Evolutionary conservation across 2,888 invertebrate species (phyloP).

Genomic region (Antheraea yamamai): DNA sequence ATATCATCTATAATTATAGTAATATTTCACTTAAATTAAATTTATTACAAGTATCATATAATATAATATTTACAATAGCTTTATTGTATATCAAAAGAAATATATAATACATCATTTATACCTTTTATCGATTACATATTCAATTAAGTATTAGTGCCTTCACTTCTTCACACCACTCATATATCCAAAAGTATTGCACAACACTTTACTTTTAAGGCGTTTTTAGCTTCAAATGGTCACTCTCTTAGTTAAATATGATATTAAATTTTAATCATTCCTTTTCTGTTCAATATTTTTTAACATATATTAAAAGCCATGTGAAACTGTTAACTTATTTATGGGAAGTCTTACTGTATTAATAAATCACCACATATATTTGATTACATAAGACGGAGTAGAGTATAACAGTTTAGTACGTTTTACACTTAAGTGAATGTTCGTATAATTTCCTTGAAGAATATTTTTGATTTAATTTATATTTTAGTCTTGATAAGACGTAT

Average conservation of each 20-base stretch:
- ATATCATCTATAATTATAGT: constrained; percentile 49
- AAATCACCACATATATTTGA: neutral
- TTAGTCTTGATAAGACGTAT: neutral
- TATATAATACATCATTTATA: constrained; percentile 20
- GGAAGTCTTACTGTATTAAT: neutral
- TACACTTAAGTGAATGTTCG: neutral
- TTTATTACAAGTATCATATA: constrained; percentile 4
- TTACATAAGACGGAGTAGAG: constrained; percentile 3
- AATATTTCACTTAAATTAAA: constrained; percentile 28
- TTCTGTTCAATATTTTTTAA: neutral
- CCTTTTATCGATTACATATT: constrained; percentile 20
- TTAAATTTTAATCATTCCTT: neutral
- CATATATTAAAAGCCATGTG: neutral
- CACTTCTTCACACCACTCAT: constrained; percentile 10
- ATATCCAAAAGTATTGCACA: constrained; percentile 9
- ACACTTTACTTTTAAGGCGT: constrained; percentile 11
- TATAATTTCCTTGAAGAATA: neutral
- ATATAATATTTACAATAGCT: constrained; percentile 10
- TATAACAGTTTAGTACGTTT: neutral
- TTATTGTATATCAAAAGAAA: neutral
- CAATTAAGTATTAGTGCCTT: constrained; percentile 12
- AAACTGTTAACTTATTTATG: neutral
- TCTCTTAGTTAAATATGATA: neutral
- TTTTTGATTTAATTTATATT: neutral
- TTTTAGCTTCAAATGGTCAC: neutral